Conservation (phyloP, 2,113 vertebrate species). For the Upupa epops region DNA sequence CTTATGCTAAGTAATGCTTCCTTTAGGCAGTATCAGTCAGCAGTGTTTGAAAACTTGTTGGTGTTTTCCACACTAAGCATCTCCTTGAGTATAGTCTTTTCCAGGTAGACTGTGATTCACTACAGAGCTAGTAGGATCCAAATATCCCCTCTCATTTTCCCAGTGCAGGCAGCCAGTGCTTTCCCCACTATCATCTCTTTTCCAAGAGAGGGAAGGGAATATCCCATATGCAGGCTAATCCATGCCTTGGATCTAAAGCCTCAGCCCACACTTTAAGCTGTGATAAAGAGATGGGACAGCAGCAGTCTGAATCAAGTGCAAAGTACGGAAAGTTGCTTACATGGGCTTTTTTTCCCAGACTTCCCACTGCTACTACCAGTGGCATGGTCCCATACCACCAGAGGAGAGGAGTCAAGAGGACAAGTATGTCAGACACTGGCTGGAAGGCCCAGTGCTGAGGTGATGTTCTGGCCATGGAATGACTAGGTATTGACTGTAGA, state of each 20-base stretch:
- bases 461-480: not conserved
- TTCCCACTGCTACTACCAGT: not conserved
- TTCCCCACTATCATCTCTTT: not conserved
- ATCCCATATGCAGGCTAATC: too few relatives aligned
- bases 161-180: not conserved
- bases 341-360: not conserved
- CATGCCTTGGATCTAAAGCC: not conserved
- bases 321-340: not conserved
- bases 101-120: not conserved
- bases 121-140: not conserved
- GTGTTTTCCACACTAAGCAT: not conserved
- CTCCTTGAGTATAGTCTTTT: not conserved
- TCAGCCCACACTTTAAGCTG: not conserved
- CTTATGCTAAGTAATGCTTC: not conserved
- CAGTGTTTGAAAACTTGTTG: not conserved
- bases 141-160: not conserved
- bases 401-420: not conserved
- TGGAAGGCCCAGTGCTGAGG: not conserved
- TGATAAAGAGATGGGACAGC: not conserved
- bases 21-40: not conserved
- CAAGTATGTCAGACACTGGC: not conserved
- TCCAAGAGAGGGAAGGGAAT: fast-evolving
- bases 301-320: not conserved
- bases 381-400: fast-evolving
- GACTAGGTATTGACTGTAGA: not conserved